Percentiles rank a stretch among this genome's conserved stretches.
phyloP scores from a whole-genome alignment of 2,113 vertebrate species.

The Syrrhaptes paradoxus region DNA sequence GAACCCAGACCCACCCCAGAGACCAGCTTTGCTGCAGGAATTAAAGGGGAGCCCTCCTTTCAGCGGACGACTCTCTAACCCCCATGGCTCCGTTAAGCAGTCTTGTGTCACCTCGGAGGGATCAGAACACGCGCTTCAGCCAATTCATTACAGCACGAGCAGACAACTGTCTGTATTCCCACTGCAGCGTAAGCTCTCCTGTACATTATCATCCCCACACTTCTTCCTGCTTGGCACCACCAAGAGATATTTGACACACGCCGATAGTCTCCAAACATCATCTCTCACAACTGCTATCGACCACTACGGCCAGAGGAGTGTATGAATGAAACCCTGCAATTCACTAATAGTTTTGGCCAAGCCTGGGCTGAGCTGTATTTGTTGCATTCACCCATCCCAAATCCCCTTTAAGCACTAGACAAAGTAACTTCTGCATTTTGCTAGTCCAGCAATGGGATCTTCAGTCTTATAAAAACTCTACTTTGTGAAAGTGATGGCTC shows the following conservation, averaged over 20 bases:
- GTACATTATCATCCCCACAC: neutral
- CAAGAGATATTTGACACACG: neutral
- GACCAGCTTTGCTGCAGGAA: neutral
- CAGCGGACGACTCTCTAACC: neutral
- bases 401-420: constrained; percentile 56
- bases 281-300: neutral
- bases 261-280: neutral
- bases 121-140: neutral
- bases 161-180: neutral
- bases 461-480: neutral
- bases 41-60: neutral
- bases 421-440: constrained; percentile 36
- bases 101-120: neutral
- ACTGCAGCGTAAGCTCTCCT: neutral
- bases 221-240: neutral
- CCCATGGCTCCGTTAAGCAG: neutral
- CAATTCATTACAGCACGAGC: neutral
- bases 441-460: constrained; percentile 10
- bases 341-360: neutral
- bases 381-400: neutral
- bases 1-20: neutral
- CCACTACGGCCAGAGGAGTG: neutral
- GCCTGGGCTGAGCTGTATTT: neutral
- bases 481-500: neutral
- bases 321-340: neutral